Evolutionary conservation across 2,797 vertebrate genomes (phyloP).

Genomic region (Gallinago nigripennis): DNA sequence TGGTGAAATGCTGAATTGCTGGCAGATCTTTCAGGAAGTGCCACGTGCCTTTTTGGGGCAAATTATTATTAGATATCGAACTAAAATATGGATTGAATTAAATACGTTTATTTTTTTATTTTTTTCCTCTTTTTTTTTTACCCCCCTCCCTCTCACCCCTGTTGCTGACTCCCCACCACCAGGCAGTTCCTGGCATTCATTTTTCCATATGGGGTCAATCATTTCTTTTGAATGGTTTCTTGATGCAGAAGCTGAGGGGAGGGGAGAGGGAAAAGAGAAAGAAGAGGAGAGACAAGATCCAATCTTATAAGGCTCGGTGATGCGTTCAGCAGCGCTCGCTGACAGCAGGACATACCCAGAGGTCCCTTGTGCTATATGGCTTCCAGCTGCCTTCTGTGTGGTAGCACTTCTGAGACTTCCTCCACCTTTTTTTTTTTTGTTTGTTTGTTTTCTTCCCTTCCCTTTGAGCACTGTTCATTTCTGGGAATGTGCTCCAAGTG

Average conservation of each 20-base stretch:
- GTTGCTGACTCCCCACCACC: not conserved
- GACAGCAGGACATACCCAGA: not conserved
- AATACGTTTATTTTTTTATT: no score
- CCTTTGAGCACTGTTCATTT: not conserved
- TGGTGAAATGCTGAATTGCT: not conserved
- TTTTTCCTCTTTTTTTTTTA: not conserved
- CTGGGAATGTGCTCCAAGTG: not conserved
- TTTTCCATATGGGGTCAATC: slow-evolving; percentile 1
- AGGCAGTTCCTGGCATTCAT: not conserved
- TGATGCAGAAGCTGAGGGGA: not conserved
- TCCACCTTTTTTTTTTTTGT: not conserved
- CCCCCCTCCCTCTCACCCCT: rapidly evolving
- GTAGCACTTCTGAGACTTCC: not conserved
- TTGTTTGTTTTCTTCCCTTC: not conserved
- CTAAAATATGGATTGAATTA: not conserved
- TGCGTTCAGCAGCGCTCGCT: not conserved
- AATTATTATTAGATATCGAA: not conserved
- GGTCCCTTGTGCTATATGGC: rapidly evolving
- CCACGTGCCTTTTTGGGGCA: not conserved
- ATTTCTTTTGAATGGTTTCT: not conserved
- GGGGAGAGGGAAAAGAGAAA: not conserved
- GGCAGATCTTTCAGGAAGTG: not conserved
- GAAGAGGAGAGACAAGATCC: not conserved
- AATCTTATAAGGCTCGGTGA: not conserved
- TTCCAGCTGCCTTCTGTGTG: not conserved